Percentiles rank a stretch among this genome's conserved stretches.
Evolutionary conservation across 1,140 invertebrate species (phyloP).

Genomic region (Pseudoatta argentina): DNA sequence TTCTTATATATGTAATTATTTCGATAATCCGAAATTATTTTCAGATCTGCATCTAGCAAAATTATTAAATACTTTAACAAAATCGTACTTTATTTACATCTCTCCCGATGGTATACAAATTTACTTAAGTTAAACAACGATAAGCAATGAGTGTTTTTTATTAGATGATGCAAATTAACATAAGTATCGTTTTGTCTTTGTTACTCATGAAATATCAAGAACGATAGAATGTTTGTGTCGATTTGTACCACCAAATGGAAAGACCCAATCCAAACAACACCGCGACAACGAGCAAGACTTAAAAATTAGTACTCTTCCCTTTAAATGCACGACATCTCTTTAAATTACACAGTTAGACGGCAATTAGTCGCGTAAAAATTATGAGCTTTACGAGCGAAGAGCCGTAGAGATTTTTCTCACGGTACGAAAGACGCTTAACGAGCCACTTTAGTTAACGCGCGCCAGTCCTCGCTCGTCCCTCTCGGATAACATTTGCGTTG

Average conservation of each 20-base stretch:
- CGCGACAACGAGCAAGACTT: background rate
- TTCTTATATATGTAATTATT: too few relatives aligned
- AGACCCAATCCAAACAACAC: background rate
- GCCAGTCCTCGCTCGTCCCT: constrained; percentile 22
- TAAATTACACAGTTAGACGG: background rate
- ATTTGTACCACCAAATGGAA: too few relatives aligned
- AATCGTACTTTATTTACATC: background rate
- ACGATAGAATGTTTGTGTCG: too few relatives aligned
- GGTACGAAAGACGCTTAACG: constrained; percentile 45
- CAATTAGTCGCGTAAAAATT: constrained; percentile 38
- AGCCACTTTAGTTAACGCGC: constrained; percentile 66
- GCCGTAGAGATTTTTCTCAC: constrained; percentile 52
- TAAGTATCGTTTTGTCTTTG: too few relatives aligned
- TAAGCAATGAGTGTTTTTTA: too few relatives aligned
- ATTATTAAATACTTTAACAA: too few relatives aligned
- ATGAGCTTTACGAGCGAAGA: constrained; percentile 17
- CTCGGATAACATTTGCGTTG: constrained; percentile 42
- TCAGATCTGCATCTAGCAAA: too few relatives aligned
- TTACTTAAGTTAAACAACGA: background rate
- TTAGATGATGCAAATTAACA: too few relatives aligned
- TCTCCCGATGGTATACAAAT: background rate
- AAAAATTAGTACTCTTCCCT: background rate
- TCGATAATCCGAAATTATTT: too few relatives aligned
- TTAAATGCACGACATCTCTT: constrained; percentile 5
- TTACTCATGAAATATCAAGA: too few relatives aligned